Percentiles rank a stretch among this genome's conserved stretches.
Conservation (phyloP, 2,888 invertebrate species). For the Neuroscelio doddi region DNA sequence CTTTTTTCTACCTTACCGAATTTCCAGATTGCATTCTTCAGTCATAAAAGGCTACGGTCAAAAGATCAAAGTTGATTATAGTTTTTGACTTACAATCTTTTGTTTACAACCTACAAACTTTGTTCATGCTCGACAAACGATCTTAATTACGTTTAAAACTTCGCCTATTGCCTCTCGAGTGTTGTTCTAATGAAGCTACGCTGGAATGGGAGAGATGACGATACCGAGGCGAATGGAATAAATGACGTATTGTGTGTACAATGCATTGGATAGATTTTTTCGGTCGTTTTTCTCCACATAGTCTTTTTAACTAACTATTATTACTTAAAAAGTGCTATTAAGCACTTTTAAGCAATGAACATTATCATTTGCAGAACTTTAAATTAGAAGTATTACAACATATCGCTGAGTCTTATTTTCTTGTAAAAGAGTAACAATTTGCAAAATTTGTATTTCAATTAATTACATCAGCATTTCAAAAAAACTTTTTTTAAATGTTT, state of each 20-base stretch:
- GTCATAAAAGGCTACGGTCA: conserved; percentile 23
- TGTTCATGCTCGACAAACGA: conserved; percentile 32
- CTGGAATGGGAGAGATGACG: conserved; percentile 21
- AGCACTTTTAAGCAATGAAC: too few species aligned
- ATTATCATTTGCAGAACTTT: too few species aligned
- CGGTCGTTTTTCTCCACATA: conserved; percentile 5
- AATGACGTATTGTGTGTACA: conserved; percentile 34
- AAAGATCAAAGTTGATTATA: conserved; percentile 41
- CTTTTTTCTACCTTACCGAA: conserved; percentile 12
- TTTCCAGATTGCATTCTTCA: conserved; percentile 20
- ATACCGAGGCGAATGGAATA: conserved; percentile 29
- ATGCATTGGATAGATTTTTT: conserved; percentile 24
- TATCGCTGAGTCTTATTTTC: too few species aligned
- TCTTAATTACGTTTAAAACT: conserved; percentile 44
- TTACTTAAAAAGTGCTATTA: too few species aligned
- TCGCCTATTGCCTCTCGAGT: conserved; percentile 26
- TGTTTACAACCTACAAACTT: conserved; percentile 36
- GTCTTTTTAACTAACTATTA: neutral
- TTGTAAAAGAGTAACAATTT: too few species aligned
- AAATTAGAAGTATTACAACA: too few species aligned
- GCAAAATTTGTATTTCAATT: too few species aligned
- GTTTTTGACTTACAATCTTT: conserved; percentile 40
- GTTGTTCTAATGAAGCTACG: conserved; percentile 38
- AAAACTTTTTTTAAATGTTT: too few species aligned
- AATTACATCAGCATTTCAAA: too few species aligned